These are phyloP conservation scores for Sparidentex hasta DNA, from an alignment of 2,797 vertebrate genomes.

Conservation along the genomic window DNA sequence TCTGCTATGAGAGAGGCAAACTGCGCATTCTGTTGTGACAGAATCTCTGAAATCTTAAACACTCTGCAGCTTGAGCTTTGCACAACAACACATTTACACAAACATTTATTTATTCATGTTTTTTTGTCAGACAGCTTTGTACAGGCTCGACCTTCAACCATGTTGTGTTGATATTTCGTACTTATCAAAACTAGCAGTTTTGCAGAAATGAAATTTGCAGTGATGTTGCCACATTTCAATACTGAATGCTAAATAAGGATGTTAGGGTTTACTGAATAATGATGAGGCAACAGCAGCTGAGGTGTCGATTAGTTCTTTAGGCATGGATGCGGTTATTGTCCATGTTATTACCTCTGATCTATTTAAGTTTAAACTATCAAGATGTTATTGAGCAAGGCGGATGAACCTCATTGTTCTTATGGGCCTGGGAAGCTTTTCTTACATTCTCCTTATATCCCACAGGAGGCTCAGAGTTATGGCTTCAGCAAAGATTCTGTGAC, in stretches of 20 bases:
- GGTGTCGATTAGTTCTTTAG: background rate
- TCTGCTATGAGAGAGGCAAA: slow-evolving; percentile 53
- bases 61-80: slow-evolving; percentile 28
- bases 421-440: slow-evolving; percentile 34
- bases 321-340: slow-evolving; percentile 6
- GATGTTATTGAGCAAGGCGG: slow-evolving; percentile 3
- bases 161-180: slow-evolving; percentile 56
- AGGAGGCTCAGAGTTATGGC: slow-evolving; percentile 27
- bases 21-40: slow-evolving; percentile 60
- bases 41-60: slow-evolving; percentile 65
- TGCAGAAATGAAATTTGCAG: slow-evolving; percentile 61
- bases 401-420: slow-evolving; percentile 16
- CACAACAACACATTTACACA: slow-evolving; percentile 59
- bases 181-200: slow-evolving; percentile 61
- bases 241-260: slow-evolving; percentile 43
- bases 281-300: slow-evolving; percentile 28
- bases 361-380: background rate
- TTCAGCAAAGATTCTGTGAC: slow-evolving; percentile 62
- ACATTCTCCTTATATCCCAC: slow-evolving; percentile 30
- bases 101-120: slow-evolving; percentile 73
- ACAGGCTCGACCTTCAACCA: slow-evolving; percentile 48
- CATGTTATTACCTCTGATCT: slow-evolving; percentile 22
- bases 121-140: slow-evolving; percentile 48
- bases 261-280: slow-evolving; percentile 40
- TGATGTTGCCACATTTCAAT: slow-evolving; percentile 36